phyloP scores from a whole-genome alignment of 2,797 vertebrate genomes.

The Scarus forsteni region DNA sequence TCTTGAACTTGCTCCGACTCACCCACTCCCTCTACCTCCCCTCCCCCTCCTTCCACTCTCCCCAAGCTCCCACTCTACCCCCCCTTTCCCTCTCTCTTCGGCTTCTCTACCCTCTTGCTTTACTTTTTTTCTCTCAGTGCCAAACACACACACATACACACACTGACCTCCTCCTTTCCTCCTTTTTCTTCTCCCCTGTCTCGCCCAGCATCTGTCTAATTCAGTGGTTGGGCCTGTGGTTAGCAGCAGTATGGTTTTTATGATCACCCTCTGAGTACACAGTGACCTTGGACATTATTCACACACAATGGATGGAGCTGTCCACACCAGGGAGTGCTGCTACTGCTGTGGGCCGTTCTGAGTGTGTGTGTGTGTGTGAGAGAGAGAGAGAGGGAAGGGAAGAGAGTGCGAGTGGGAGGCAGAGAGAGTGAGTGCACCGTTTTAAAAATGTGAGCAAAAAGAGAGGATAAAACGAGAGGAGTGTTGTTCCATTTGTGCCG shows the following conservation, averaged over 20 bases:
- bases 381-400: background rate
- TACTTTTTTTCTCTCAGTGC: conserved; percentile 1
- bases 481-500: conserved; percentile 43
- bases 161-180: conserved; percentile 43
- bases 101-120: background rate
- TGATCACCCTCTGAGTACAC: conserved; percentile 82
- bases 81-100: background rate
- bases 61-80: background rate
- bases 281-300: conserved; percentile 83
- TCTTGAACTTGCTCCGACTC: conserved; percentile 2
- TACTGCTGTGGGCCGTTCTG: conserved; percentile 62
- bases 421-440: conserved; percentile 60
- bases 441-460: conserved; percentile 65
- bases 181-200: conserved; percentile 51
- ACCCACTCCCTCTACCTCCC: background rate
- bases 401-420: conserved; percentile 34
- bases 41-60: background rate
- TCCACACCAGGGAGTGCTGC: conserved; percentile 63
- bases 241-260: conserved; percentile 79
- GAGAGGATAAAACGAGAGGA: conserved; percentile 48
- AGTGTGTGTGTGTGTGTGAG: conserved; percentile 22
- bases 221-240: conserved; percentile 74
- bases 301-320: conserved; percentile 82
- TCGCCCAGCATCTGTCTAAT: conserved; percentile 73
- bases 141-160: conserved; percentile 14